phyloP scores from a whole-genome alignment of 2,797 vertebrate genomes.

The Oryzias sinensis region DNA sequence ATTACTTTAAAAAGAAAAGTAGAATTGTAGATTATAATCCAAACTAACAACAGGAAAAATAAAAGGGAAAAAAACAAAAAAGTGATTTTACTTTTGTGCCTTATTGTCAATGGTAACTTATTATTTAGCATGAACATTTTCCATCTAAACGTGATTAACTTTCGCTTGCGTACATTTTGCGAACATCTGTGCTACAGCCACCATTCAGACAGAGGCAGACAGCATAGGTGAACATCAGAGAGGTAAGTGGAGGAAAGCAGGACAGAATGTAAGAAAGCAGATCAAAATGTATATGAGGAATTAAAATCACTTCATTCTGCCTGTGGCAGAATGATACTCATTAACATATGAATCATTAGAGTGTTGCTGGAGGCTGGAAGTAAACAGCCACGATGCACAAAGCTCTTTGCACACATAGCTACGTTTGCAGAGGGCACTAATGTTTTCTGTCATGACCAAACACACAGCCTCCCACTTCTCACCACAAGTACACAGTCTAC shows the following conservation, averaged over 20 bases:
- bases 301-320: conserved; percentile 34
- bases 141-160: conserved; percentile 1
- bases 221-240: conserved; percentile 3
- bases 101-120: no score
- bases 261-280: conserved; percentile 28
- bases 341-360: conserved; percentile 75
- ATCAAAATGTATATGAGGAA: conserved; percentile 48
- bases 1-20: no score
- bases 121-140: no score
- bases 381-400: conserved; percentile 52
- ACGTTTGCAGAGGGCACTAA: conserved; percentile 56
- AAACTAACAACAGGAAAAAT: no score
- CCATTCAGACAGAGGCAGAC: conserved; percentile 17
- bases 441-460: conserved; percentile 52
- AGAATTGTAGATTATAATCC: no score
- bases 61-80: no score
- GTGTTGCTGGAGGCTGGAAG: conserved; percentile 42
- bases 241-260: conserved; percentile 1
- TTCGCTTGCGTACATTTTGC: conserved; percentile 24
- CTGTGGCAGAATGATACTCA: conserved; percentile 45
- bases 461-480: conserved; percentile 26
- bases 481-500: conserved; percentile 15
- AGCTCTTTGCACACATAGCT: conserved; percentile 46
- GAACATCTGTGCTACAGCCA: conserved; percentile 17
- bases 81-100: no score